Conservation (phyloP, 2,113 vertebrate genomes). For the Nematolebias whitei region DNA sequence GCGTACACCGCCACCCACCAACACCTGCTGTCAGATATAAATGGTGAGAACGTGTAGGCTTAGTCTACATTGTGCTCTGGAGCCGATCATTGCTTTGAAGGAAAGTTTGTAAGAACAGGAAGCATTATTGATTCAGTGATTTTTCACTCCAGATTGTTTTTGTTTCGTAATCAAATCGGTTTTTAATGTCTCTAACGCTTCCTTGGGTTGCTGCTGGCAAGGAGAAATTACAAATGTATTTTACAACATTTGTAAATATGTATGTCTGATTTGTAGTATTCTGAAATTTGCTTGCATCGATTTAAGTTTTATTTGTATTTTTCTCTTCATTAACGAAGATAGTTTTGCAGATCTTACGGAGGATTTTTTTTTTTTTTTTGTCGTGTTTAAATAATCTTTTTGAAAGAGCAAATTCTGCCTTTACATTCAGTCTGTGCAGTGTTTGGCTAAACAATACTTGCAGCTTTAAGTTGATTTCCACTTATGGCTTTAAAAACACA, state of each 20-base stretch:
- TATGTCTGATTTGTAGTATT: too few relatives aligned
- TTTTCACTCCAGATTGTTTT: background rate
- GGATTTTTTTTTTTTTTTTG: background rate
- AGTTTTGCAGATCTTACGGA: background rate
- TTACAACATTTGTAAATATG: too few relatives aligned
- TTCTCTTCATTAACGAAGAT: too few relatives aligned
- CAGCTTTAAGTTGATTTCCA: too few relatives aligned
- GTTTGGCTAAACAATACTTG: too few relatives aligned
- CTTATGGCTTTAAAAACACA: too few relatives aligned
- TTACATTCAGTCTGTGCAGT: too few relatives aligned
- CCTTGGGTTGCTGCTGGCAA: too few relatives aligned
- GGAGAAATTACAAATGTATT: too few relatives aligned
- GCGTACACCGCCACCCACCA: background rate
- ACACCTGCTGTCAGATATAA: slow-evolving; percentile 7
- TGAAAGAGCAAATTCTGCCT: background rate
- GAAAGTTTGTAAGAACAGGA: background rate
- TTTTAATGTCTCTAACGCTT: too few relatives aligned
- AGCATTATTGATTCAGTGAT: background rate
- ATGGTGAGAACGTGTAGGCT: background rate
- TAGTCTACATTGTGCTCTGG: background rate
- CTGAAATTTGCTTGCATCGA: too few relatives aligned
- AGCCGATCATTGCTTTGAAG: slow-evolving; percentile 2
- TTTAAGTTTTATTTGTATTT: too few relatives aligned
- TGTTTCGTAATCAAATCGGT: background rate
- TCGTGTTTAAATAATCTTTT: slow-evolving; percentile 4